Percentiles rank a stretch among this genome's conserved stretches.
These are phyloP conservation scores for Zoroaster sp. DNA, from an alignment of 53 echinoderm and acorn worm species.

Conservation along the genomic window DNA sequence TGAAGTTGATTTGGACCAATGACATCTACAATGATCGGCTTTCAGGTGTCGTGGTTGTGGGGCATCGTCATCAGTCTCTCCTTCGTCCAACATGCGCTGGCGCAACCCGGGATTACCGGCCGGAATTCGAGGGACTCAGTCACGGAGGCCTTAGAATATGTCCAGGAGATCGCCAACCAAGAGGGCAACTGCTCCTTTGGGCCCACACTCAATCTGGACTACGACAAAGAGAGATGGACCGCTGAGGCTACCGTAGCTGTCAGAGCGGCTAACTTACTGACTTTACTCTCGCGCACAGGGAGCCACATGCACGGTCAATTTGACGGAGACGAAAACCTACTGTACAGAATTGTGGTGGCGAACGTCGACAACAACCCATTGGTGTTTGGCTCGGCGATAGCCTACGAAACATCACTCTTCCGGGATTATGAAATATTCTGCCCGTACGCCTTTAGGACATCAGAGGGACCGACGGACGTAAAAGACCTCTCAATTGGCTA, in stretches of 20 bases:
- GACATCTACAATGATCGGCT: neutral
- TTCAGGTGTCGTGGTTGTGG: neutral
- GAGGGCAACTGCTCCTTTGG: slow-evolving; percentile 89
- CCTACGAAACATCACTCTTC: slow-evolving; percentile 71
- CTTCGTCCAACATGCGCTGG: neutral
- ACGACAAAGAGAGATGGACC: slow-evolving; percentile 75
- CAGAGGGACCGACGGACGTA: slow-evolving; percentile 60
- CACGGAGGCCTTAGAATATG: slow-evolving; percentile 86
- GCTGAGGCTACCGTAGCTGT: slow-evolving; percentile 81
- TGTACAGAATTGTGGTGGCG: slow-evolving; percentile 71
- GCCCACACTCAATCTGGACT: slow-evolving; percentile 80
- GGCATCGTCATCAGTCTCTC: neutral
- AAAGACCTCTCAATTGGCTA: slow-evolving; percentile 94
- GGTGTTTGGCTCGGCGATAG: slow-evolving; percentile 89
- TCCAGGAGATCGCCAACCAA: slow-evolving; percentile 78
- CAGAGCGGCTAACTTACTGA: slow-evolving; percentile 80
- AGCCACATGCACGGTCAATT: slow-evolving; percentile 66
- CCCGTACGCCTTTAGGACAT: slow-evolving; percentile 84
- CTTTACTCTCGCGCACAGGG: slow-evolving; percentile 69
- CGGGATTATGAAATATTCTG: slow-evolving; percentile 82
- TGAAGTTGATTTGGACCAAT: too few relatives aligned
- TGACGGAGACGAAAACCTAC: slow-evolving; percentile 72
- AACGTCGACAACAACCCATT: slow-evolving; percentile 77
- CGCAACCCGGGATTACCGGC: neutral
- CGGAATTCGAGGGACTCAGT: slow-evolving; percentile 39